Evolutionary conservation across 2,797 vertebrate species (phyloP), one percentile per base, ranked within the genome.

Genomic region (Buphagus erythrorhynchus): DNA sequence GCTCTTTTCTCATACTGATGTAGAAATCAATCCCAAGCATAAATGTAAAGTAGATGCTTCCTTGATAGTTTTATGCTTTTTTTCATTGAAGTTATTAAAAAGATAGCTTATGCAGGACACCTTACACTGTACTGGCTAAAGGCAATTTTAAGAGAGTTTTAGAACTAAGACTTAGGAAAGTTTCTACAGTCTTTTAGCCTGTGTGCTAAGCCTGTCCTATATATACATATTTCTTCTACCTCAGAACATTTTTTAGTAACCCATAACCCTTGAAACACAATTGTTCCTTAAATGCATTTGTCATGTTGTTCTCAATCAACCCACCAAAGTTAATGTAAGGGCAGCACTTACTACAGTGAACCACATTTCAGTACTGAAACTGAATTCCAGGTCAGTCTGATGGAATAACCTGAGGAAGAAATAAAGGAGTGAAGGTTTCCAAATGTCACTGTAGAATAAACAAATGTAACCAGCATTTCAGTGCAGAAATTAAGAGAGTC

Each of bases 11-110:
- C 52, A 67, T 69, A 38, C 24, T 74, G 72, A 82, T 13, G 16
- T 57, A 40, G 45, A 93, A 96, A 89, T 92, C 68, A 82, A 33
- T 54, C 72, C 72, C 71, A 95, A 80, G 33, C n/a, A 83, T 54
- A 89, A 93, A 92, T 71, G 26, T 92, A 77, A 95, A 93, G 16
- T 92, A 9, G 67, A 36, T 48, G 15, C 29, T 79, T 85, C 77
- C 82, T 82, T 89, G 40, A 89, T 57, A 17, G 20, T 42, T 90
- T 73, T 38, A 31, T 73, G 22, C 12, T 86, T 92, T 54, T 65
- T 58, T 83, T 88, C 9, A 62, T 79, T 76, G 13, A 66, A 91
- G 17, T 82, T 79, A 82, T 82, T 82, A 14, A 61, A 90, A 92
- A 72, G 13, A 66, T 18, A 86, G 7, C 12, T 77, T 73, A 13